Conservation (phyloP, 2,797 vertebrate genomes). For the Buceros bicornis region DNA sequence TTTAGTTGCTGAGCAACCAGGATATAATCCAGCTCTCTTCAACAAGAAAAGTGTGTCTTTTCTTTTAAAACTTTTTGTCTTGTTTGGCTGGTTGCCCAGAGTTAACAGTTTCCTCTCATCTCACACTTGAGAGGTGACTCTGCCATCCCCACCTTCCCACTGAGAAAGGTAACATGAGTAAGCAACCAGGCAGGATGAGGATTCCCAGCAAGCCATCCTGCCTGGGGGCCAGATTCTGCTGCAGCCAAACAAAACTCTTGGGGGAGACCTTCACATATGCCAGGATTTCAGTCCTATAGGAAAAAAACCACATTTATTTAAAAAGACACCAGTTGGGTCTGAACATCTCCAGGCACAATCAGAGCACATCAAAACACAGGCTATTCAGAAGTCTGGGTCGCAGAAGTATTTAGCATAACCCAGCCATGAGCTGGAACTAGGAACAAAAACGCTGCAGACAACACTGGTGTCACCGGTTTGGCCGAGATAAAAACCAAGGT, state of each 20-base stretch:
- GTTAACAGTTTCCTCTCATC: not conserved
- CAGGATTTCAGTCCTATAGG: not conserved
- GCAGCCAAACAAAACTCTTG: not conserved
- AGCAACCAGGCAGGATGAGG: not conserved
- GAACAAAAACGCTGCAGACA: not conserved
- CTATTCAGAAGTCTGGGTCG: not conserved
- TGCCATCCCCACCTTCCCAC: not conserved
- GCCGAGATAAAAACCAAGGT: too few species aligned
- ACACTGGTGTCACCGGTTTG: too few species aligned
- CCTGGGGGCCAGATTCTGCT: not conserved
- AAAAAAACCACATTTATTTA: not conserved
- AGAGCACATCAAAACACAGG: not conserved
- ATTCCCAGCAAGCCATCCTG: not conserved
- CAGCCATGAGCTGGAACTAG: not conserved
- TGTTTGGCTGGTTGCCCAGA: not conserved
- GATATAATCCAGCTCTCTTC: not conserved
- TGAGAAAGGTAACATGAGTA: rapidly evolving
- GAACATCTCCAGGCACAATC: not conserved
- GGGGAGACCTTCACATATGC: rapidly evolving
- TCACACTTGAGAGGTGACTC: not conserved
- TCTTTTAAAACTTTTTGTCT: not conserved
- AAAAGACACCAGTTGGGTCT: not conserved
- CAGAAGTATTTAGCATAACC: not conserved
- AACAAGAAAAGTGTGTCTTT: not conserved
- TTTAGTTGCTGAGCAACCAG: not conserved